phyloP scores from a whole-genome alignment of 2,113 vertebrate species.

The Uropsilus gracilis region DNA sequence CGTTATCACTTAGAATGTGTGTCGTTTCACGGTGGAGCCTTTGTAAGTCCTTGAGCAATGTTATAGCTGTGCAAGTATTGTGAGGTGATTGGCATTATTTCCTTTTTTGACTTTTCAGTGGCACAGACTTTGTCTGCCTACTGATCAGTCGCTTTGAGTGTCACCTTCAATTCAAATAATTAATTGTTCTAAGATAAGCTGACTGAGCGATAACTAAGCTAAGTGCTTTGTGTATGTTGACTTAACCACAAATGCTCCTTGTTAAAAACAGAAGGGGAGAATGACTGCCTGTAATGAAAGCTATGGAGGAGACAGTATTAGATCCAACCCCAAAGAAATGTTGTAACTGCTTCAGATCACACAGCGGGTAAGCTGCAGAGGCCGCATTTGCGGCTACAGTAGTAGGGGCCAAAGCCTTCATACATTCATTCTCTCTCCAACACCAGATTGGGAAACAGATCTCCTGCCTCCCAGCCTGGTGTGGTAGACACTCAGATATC shows the following conservation, averaged over 20 bases:
- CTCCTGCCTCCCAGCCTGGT: neutral
- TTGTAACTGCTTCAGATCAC: neutral
- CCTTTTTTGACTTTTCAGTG: neutral
- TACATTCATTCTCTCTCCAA: neutral
- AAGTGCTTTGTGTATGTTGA: neutral
- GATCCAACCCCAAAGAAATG: neutral
- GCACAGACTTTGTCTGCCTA: neutral
- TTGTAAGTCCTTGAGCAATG: neutral
- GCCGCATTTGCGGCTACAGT: neutral
- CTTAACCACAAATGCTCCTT: neutral
- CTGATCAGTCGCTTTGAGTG: neutral
- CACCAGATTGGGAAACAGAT: neutral
- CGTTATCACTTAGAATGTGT: conserved; percentile 17
- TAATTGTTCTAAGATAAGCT: conserved; percentile 29
- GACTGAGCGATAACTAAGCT: neutral
- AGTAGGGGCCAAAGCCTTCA: neutral
- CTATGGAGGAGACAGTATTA: neutral
- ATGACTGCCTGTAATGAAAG: neutral
- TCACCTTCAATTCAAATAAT: neutral
- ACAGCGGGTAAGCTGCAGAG: neutral
- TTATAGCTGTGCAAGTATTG: neutral
- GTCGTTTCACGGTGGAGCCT: neutral
- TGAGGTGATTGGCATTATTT: neutral
- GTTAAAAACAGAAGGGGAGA: conserved; percentile 11
- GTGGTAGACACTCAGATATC: neutral